Base-by-base conservation (phyloP, 2,888 invertebrate genomes). In the Drosophila histrio region DNA sequence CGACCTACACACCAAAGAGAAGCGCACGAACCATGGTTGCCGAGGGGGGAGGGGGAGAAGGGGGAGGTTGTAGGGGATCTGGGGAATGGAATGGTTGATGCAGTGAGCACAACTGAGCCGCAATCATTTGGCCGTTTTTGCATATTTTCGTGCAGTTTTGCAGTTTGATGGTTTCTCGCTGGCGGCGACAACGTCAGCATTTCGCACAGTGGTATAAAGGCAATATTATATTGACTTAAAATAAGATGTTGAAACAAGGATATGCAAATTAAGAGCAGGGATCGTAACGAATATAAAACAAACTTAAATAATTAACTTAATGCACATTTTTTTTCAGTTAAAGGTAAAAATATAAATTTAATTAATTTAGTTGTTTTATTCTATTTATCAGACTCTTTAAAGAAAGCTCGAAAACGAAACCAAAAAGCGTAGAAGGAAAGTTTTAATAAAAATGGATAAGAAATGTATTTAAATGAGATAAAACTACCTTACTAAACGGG, bases 61-160 rank as follows among this genome's bases (percentile, higher is more conserved):
- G 36, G 39, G 32, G 54, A 13, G 41, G 7, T n/a, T n/a, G n/a
- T n/a, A 17, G 2, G 26, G 47, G n/a, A 28, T 28, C 3, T 2
- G 49, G 50, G 30, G 36, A 49, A 54, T 49, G 60, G 28, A 54
- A 59, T 61, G 57, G 59, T 61, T 64, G 67, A 75, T 78, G 70
- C 72, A 66, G 80, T 61, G 58, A 58, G 66, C 66, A 52, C 71
- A 74, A 81, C 78, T 83, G 72, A 76, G 87, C 79, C 87, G 82
- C 87, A 84, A 87, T 83, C 87, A 87, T 87, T 87, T 87, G 85
- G 69, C 69, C 71, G 82, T 76, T 82, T 83, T 83, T 84, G 87
- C 82, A 87, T 87, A 83, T 87, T 83, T 84, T 81, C 71, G 69
- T 81, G 82, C 82, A 78, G 76, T 58, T 82, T 87, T 67, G 70